Percentiles rank a stretch among this genome's conserved stretches.
Evolutionary conservation across 2,888 invertebrate genomes (phyloP).

Genomic region (Pandemis heparana): DNA sequence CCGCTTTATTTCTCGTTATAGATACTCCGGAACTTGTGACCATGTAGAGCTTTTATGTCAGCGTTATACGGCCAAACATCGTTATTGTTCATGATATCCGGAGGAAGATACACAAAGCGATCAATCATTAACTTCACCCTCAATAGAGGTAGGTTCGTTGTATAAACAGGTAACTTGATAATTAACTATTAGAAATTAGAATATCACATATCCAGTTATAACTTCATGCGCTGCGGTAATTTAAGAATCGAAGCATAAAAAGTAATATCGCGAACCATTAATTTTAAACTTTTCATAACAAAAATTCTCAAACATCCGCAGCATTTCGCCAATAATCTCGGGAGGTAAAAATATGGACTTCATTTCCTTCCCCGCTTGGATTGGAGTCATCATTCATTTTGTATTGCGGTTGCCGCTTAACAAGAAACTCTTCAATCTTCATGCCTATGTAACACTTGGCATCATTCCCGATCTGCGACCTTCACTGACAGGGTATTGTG

Average conservation of each 20-base stretch:
- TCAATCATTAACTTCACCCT: constrained; percentile 35
- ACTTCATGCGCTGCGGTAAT: neutral
- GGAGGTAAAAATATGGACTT: constrained; percentile 41
- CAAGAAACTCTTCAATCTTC: constrained; percentile 69
- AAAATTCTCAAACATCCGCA: constrained; percentile 22
- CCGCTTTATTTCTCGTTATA: constrained; percentile 28
- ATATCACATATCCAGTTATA: neutral
- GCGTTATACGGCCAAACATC: constrained; percentile 25
- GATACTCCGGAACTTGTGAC: constrained; percentile 13
- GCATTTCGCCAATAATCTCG: constrained; percentile 30
- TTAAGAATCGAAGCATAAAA: neutral
- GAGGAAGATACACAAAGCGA: constrained; percentile 34
- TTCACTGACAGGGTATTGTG: constrained; percentile 65
- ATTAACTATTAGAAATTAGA: neutral
- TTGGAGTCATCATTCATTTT: constrained; percentile 54
- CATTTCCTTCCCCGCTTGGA: constrained; percentile 44
- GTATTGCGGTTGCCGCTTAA: constrained; percentile 60
- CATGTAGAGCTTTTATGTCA: constrained; percentile 25
- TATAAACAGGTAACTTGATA: constrained; percentile 6
- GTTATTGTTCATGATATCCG: constrained; percentile 33
- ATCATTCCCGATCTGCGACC: constrained; percentile 65
- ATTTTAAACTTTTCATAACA: constrained; percentile 34
- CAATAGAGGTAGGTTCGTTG: neutral
- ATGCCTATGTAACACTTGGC: constrained; percentile 73
- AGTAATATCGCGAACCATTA: constrained; percentile 23